Evolutionary conservation across 2,797 vertebrate species (phyloP).

Genomic region (Onychomys leucogaster): DNA sequence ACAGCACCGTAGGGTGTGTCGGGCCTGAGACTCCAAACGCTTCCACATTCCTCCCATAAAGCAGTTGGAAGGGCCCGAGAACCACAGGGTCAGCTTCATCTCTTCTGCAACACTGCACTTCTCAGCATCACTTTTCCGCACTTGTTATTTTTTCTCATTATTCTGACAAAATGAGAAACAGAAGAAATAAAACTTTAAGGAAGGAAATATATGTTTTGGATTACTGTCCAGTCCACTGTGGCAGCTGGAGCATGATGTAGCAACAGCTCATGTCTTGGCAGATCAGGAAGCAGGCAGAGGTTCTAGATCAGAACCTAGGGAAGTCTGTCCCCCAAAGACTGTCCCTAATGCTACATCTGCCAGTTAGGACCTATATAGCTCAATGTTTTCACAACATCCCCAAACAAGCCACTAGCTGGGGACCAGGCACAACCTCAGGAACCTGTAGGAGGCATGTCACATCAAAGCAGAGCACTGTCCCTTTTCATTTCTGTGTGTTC

Average conservation of each 20-base stretch:
- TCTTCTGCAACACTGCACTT: background rate
- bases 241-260: background rate
- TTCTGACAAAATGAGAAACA: background rate
- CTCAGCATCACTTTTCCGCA: background rate
- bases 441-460: background rate
- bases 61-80: background rate
- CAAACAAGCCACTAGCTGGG: background rate
- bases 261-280: background rate
- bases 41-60: background rate
- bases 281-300: background rate
- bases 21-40: background rate
- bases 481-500: background rate
- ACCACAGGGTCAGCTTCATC: no score
- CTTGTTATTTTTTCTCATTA: background rate
- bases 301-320: background rate
- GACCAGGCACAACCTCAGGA: background rate
- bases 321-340: no score
- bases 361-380: background rate
- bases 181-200: background rate
- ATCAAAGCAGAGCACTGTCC: background rate
- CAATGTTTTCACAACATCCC: background rate
- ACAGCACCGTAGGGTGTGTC: background rate
- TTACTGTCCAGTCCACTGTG: no score
- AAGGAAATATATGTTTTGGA: background rate
- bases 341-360: background rate